phyloP scores from a whole-genome alignment of 2,113 vertebrate species.

The Xerus inauris region DNA sequence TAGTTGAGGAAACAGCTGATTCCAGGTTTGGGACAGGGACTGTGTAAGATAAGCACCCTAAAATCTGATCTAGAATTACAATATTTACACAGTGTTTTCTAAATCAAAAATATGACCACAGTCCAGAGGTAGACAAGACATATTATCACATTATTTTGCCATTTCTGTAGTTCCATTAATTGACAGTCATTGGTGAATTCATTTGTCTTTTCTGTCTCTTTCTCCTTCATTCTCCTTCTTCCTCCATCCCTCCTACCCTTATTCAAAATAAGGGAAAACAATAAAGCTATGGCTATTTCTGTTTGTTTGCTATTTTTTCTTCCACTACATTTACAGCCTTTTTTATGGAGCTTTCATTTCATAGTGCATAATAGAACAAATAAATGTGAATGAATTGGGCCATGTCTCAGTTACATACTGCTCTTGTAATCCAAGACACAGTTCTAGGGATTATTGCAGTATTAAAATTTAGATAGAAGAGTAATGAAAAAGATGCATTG shows the following conservation, averaged over 20 bases:
- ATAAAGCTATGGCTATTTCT: neutral
- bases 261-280: constrained; percentile 33
- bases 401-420: constrained; percentile 51
- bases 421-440: constrained; percentile 56
- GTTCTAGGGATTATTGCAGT: constrained; percentile 64
- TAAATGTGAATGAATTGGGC: constrained; percentile 63
- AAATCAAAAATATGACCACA: neutral
- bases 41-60: no score
- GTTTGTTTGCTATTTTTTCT: neutral
- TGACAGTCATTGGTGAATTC: neutral
- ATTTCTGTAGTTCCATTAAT: neutral
- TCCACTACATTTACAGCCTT: neutral
- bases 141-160: neutral
- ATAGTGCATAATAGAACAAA: constrained; percentile 58
- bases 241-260: neutral
- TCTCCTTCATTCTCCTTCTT: neutral
- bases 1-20: neutral
- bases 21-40: neutral
- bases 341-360: constrained; percentile 60
- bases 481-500: constrained; percentile 73
- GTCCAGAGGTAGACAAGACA: neutral
- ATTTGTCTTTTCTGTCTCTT: neutral
- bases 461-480: constrained; percentile 70
- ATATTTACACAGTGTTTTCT: neutral
- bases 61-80: neutral